phyloP scores from a whole-genome alignment of 2,797 vertebrate genomes.

The Paratrypauchen microcephalus region DNA sequence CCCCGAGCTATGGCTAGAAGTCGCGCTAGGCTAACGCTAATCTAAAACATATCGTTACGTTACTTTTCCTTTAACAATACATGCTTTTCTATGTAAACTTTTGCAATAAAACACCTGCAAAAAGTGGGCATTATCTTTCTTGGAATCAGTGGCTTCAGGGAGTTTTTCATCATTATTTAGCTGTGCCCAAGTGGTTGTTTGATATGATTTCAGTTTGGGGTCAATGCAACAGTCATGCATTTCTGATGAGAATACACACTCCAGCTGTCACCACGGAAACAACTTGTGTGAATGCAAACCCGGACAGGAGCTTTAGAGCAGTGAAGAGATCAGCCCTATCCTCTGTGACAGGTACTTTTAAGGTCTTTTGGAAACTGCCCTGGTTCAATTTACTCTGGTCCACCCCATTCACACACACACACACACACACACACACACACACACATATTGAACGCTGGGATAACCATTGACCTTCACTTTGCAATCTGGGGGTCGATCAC shows the following conservation, averaged over 20 bases:
- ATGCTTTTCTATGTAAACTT: too few species aligned
- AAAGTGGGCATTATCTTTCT: background rate
- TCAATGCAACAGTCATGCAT: too few species aligned
- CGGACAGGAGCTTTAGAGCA: conserved; percentile 31
- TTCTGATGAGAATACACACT: conserved; percentile 24
- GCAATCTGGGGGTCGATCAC: conserved; percentile 75
- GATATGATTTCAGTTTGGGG: too few species aligned
- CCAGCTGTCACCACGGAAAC: background rate
- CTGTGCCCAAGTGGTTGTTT: background rate
- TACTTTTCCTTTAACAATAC: too few species aligned
- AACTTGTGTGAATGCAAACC: conserved; percentile 13
- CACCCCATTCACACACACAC: conserved; percentile 11
- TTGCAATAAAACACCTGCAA: background rate
- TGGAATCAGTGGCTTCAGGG: too few species aligned
- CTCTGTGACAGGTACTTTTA: conserved; percentile 70
- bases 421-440: conserved; percentile 3
- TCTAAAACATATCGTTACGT: too few species aligned
- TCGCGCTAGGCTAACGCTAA: too few species aligned
- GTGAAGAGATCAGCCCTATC: conserved; percentile 67
- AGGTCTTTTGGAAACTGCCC: conserved; percentile 57
- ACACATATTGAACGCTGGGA: conserved; percentile 29
- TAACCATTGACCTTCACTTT: conserved; percentile 74
- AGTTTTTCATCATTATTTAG: too few species aligned
- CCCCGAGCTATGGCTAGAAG: too few species aligned
- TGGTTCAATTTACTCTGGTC: conserved; percentile 67